Evolutionary conservation across 1,140 invertebrate species (phyloP), one percentile per base, ranked within the genome.

Genomic region (Protaetia brevitarsis): DNA sequence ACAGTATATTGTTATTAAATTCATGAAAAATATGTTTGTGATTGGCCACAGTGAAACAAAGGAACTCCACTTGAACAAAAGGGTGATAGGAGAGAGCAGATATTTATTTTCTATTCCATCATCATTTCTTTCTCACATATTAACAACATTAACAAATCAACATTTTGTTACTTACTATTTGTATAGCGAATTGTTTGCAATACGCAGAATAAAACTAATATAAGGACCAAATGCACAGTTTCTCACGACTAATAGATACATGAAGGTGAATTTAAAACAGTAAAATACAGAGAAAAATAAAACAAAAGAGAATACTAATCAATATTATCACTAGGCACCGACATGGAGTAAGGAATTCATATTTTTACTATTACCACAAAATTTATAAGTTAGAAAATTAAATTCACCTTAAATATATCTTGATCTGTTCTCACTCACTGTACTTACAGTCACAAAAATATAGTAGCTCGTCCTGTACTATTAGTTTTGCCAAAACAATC

Each of bases 401-500:
- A 59, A 59, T 59, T 31, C 57, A 31, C 57, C 57, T 31, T 59
- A 51, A 51, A 23, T 59, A 59, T 59, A 59, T 29, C 23, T 29
- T n/a, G 28, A 29, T 61, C 41, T 67, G 66, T 67, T 69, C 66
- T 69, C 68, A 59, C 66, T 67, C 66, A 69, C 68, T 69, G 36
- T 69, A 65, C 37, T 68, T 67, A 66, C 64, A 71, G 66, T 71
- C 70, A 71, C 70, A 68, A 69, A 51, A 69, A 59, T 67, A 69
- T 62, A 26, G 29, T 62, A 26, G 41, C 31, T 37, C 26, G 30
- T 64, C 31, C 34, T 68, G 10, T 45, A 23, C 16, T 63, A 63
- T 41, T 60, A 58, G 31, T 62, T 62, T 34, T 62, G 29, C 41
- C 21, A 51, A 10, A 23, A 51, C 10, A 4, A 10, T 8, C 2